Percentiles rank a stretch among this genome's conserved stretches.
Conservation (phyloP, 2,113 vertebrate species). For the Zeus faber region DNA sequence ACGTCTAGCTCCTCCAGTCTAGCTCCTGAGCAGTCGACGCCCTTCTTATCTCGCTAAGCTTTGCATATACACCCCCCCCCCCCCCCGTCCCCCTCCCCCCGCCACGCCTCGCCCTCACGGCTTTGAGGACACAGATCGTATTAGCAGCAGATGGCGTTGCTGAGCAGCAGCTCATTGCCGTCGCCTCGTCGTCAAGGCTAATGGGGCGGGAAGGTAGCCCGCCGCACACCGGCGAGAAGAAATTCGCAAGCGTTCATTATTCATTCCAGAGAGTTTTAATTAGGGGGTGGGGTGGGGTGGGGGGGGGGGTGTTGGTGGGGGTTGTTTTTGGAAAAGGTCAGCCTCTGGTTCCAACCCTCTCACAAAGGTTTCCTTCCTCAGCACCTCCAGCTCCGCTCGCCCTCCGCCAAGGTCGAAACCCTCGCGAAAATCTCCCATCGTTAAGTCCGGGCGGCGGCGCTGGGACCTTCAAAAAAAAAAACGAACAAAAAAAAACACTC, state of each 20-base stretch:
- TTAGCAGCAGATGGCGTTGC: conserved; percentile 61
- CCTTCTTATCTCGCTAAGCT: conserved; percentile 25
- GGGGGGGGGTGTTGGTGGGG: no score
- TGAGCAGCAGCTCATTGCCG: conserved; percentile 60
- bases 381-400: conserved; percentile 25
- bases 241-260: conserved; percentile 48
- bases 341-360: not conserved
- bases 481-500: no score
- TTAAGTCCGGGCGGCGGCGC: no score
- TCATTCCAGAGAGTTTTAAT: conserved; percentile 33
- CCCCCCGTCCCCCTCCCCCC: not conserved
- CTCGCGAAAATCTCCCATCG: conserved; percentile 46
- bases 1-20: conserved; percentile 8
- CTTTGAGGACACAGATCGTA: conserved; percentile 44
- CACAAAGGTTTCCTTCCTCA: not conserved
- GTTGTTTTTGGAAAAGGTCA: conserved; percentile 29
- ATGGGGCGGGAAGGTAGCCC: conserved; percentile 45
- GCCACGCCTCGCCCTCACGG: not conserved
- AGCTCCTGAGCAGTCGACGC: conserved; percentile 5
- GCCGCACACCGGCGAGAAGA: conserved; percentile 25
- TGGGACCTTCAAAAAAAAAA: no score
- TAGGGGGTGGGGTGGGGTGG: no score
- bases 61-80: not conserved
- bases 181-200: conserved; percentile 42
- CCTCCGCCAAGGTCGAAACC: conserved; percentile 55